Evolutionary conservation across 2,888 invertebrate genomes (phyloP).

Genomic region (Eumerus sabulonum): DNA sequence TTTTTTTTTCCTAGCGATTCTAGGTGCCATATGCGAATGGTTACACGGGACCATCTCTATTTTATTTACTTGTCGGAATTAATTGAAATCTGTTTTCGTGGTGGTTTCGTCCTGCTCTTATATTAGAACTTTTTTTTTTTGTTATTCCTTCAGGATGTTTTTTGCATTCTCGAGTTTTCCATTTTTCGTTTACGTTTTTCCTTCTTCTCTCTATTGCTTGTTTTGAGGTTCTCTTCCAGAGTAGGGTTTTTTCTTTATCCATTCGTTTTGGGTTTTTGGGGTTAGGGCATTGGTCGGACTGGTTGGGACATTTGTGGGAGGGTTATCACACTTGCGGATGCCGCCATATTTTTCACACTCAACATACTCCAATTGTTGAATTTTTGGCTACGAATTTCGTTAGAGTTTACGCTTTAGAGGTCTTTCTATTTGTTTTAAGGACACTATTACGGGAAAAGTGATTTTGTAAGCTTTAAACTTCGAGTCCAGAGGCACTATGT

Average conservation of each 20-base stretch:
- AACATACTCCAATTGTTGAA: background rate
- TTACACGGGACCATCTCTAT: conserved; percentile 40
- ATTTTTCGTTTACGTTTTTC: conserved; percentile 22
- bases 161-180: conserved; percentile 5
- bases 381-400: too few relatives aligned
- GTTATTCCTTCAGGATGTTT: too few relatives aligned
- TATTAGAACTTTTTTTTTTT: background rate
- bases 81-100: conserved; percentile 66
- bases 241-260: conserved; percentile 39
- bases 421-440: too few relatives aligned
- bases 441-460: too few relatives aligned
- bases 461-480: too few relatives aligned
- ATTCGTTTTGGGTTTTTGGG: conserved; percentile 47
- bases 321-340: conserved; percentile 64
- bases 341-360: conserved; percentile 48
- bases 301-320: conserved; percentile 64
- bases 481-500: too few relatives aligned
- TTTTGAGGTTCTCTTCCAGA: conserved; percentile 28
- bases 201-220: conserved; percentile 9
- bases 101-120: conserved; percentile 33
- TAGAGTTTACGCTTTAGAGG: too few relatives aligned
- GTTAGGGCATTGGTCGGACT: conserved; percentile 48
- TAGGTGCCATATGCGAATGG: conserved; percentile 62
- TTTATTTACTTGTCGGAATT: conserved; percentile 67
- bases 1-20: background rate